Evolutionary conservation across 2,797 vertebrate species (phyloP).

Genomic region (Pipistrellus pygmaeus): DNA sequence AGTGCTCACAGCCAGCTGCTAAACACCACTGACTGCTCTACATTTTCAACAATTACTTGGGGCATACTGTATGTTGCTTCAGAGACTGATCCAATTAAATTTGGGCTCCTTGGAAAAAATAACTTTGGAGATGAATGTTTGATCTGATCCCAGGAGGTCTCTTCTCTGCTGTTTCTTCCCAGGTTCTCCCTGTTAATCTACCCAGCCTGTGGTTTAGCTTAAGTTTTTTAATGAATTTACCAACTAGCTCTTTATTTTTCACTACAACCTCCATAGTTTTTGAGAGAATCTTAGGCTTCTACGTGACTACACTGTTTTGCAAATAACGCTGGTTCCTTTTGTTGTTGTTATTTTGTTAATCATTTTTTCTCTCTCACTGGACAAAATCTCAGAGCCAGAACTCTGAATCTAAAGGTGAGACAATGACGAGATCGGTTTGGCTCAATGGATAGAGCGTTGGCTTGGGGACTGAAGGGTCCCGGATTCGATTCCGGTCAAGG

Average conservation of each 20-base stretch:
- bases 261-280: neutral
- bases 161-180: neutral
- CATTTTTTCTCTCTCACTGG: neutral
- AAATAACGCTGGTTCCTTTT: neutral
- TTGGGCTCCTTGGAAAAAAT: neutral
- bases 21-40: neutral
- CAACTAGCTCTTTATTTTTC: neutral
- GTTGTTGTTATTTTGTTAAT: neutral
- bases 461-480: no score
- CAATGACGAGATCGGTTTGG: no score
- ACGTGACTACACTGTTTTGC: neutral
- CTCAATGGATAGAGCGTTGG: no score
- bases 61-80: neutral
- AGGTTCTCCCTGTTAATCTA: neutral
- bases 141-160: neutral
- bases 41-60: constrained; percentile 2
- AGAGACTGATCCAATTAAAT: neutral
- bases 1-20: neutral
- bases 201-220: neutral
- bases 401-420: neutral
- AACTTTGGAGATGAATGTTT: neutral
- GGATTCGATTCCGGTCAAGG: no score
- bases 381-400: constrained; percentile 4
- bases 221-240: neutral
- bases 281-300: neutral